phyloP scores from a whole-genome alignment of 2,113 vertebrate species.

The Meles meles region DNA sequence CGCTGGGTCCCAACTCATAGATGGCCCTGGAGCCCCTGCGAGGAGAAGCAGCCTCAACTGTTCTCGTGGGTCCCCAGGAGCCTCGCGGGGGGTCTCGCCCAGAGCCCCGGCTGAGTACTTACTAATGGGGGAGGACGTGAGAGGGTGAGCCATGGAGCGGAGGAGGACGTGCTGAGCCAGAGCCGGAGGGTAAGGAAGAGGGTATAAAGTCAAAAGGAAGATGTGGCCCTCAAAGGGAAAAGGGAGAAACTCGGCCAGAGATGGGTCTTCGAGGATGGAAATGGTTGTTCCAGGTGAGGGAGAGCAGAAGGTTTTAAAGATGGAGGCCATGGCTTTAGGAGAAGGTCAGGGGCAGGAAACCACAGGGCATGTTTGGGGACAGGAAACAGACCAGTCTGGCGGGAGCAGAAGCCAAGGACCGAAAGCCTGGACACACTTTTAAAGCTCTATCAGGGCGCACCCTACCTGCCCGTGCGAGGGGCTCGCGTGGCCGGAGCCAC shows the following conservation, averaged over 20 bases:
- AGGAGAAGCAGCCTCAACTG: neutral
- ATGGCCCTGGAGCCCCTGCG: fast-evolving
- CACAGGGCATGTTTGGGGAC: no score
- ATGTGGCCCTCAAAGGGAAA: neutral
- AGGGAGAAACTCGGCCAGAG: no score
- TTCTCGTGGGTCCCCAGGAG: neutral
- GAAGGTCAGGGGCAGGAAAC: neutral
- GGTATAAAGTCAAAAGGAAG: neutral
- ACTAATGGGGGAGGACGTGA: neutral
- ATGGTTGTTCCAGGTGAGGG: neutral
- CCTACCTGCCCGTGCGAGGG: neutral
- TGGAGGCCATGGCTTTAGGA: neutral
- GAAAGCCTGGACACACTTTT: neutral
- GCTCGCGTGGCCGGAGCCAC: fast-evolving
- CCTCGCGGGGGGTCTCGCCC: neutral
- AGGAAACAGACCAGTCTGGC: neutral
- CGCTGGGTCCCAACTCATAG: neutral
- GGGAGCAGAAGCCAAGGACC: neutral
- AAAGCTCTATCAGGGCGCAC: neutral
- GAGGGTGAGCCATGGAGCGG: neutral
- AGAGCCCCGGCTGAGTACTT: neutral
- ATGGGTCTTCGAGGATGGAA: neutral
- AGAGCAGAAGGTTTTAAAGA: neutral
- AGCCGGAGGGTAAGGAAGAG: neutral
- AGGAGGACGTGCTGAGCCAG: neutral